These are phyloP conservation scores for Lithobates pipiens DNA, from an alignment of 2,797 vertebrate species.

Conservation along the genomic window DNA sequence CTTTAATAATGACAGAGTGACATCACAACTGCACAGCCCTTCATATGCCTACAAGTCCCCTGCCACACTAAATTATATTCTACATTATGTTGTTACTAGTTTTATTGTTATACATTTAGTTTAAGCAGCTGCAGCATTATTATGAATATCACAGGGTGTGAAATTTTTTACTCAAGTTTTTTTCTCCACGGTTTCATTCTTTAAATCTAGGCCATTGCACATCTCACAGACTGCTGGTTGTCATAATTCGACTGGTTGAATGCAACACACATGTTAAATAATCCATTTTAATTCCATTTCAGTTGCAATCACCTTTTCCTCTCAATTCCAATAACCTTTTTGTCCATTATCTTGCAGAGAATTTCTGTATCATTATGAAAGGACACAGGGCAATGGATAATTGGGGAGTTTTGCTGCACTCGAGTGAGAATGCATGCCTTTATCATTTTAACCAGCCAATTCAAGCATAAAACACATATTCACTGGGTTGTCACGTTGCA, in stretches of 20 bases:
- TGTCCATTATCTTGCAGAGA: conserved; percentile 71
- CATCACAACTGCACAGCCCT: too few relatives aligned
- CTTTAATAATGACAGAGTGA: too few relatives aligned
- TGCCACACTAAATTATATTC: background rate
- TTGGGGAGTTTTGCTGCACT: conserved; percentile 67
- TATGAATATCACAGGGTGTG: background rate
- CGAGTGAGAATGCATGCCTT: conserved; percentile 70
- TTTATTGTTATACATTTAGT: background rate
- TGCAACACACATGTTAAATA: conserved; percentile 65
- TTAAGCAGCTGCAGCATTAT: background rate
- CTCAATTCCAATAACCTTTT: conserved; percentile 71
- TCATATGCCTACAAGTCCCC: too few relatives aligned
- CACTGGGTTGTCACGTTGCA: conserved; percentile 70
- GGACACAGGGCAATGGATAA: conserved; percentile 72
- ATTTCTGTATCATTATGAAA: conserved; percentile 72
- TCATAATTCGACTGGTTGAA: conserved; percentile 62
- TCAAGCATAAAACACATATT: conserved; percentile 72
- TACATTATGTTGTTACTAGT: too few relatives aligned
- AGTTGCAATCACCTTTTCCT: conserved; percentile 70
- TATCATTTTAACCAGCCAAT: conserved; percentile 70
- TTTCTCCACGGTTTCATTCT: conserved; percentile 4
- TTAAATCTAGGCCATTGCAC: conserved; percentile 48
- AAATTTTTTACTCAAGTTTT: conserved; percentile 10
- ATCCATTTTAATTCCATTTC: conserved; percentile 71
- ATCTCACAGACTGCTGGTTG: conserved; percentile 43